Base-by-base conservation (phyloP, 1,140 invertebrate genomes). In the Mactra quadrangularis region DNA sequence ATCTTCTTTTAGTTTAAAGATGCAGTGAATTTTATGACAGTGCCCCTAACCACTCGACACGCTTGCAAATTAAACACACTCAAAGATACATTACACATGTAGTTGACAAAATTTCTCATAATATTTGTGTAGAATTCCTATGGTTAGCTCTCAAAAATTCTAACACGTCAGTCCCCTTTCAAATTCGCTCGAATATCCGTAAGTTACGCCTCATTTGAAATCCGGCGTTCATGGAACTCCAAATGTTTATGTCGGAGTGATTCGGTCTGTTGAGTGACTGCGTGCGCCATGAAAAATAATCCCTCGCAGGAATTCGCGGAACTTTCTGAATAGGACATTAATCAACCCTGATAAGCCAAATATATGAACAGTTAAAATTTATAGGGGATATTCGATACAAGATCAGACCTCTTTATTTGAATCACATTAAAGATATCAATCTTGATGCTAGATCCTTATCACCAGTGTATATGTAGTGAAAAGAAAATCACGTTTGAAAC, bases 231-330 rank as follows among this genome's bases (percentile, higher is more conserved):
- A 25, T 59, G 53, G 77, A 81, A 60, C 55, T 59, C 66, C 31
- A 59, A 68, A 59, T 50, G 64, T 71, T 81, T 81, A 53, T 70
- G 47, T 71, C n/a, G 17, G 35, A 57, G 33, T 55, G 77, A 70
- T 59, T 57, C 53, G 77, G 64, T 81, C 77, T 60, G 77, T 38
- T 71, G 66, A 17, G 6, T 59, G 55, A 19, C 64, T 55, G 64
- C 77, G 29, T 59, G 64, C 77, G 77, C 77, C 27, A 47, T 33
- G 77, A 57, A 70, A 81, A 59, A 81, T 81, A 81, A 71, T 81
- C 77, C 77, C 52, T 15, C 64, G 35, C 29, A 62, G 66, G 77
- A 81, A 81, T 70, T 52, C 13, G 50, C 15, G 22, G 55, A 45
- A 41, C 29, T 27, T 55, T n/a, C 64, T 7, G 15, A 41, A 41